Base-by-base conservation (phyloP, 1,140 invertebrate genomes). In the Arctopsyche grandis region DNA sequence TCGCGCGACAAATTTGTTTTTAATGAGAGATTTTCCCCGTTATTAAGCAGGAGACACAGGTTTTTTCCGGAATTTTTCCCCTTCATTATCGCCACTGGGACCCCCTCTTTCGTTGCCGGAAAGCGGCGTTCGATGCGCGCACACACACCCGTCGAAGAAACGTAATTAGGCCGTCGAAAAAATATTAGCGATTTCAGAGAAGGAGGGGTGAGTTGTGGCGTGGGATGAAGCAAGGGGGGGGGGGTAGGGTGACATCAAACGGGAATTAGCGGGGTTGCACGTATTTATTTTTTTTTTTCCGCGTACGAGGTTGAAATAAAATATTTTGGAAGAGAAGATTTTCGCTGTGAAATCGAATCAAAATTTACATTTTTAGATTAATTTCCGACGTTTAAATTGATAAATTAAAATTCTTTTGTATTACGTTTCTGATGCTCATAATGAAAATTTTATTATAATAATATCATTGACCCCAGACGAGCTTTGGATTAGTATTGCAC, bases 11-110 rank as follows among this genome's bases (percentile, higher is more conserved):
- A 82, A 82, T 82, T 82, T 82, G 81, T 82, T 82, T 82, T 82
- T 82, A 82, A 82, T 79, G 81, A 82, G 81, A 82, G 81, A 80
- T 82, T 82, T 82, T 82, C 81, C 79, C 69, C 71, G 79, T 82
- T 82, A 82, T 82, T 82, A 82, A 82, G 66, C 81, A 80, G 78
- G 78, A 69, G 76, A 82, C 69, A 60, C 69, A 56, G 66, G 52
- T 12, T 71, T 71, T 73, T 73, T 78, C 19, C 19, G 21, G 24
- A 66, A 66, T 66, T 66, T 66, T 66, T 29, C 9, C 63, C 63
- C 63, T 78, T 78, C 69, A 78, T 78, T 78, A 78, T 78, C 66
- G 69, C 69, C 38, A 52, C 70, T 16, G 60, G 69, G 38, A 24
- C 38, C 21, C 70, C 19, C 19, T n/a, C 24, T 21, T 19, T 21